Conservation (phyloP, 2,113 vertebrate genomes). For the Dipodomys merriami region DNA sequence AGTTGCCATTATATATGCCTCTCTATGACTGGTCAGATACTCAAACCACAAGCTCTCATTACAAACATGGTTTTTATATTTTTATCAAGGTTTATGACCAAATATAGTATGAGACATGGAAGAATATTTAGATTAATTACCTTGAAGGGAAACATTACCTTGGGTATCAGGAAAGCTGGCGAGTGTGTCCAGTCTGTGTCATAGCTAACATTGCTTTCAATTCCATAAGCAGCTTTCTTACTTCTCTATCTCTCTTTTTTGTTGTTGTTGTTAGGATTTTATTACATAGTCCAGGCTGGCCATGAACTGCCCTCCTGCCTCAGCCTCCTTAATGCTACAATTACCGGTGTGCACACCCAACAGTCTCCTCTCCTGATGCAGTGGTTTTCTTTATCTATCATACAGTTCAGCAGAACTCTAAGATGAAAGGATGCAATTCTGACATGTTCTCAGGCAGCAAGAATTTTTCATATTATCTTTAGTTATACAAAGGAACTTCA, state of each 20-base stretch:
- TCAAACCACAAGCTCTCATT: slow-evolving; percentile 6
- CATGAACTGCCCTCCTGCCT: too few relatives aligned
- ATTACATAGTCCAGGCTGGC: too few relatives aligned
- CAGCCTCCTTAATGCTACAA: too few relatives aligned
- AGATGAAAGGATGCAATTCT: neutral
- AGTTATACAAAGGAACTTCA: too few relatives aligned
- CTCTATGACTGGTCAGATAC: neutral
- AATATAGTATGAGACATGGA: neutral
- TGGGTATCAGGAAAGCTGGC: neutral
- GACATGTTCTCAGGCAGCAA: neutral
- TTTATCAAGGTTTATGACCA: slow-evolving; percentile 16
- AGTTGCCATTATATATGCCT: neutral
- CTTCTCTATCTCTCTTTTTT: too few relatives aligned
- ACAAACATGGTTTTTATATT: neutral
- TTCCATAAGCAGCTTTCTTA: neutral
- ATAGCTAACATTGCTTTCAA: too few relatives aligned
- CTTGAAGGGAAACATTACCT: neutral
- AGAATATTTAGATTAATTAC: neutral
- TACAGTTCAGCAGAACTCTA: neutral
- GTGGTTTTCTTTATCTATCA: neutral
- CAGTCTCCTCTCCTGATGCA: neutral
- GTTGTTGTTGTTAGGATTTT: too few relatives aligned
- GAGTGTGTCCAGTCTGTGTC: neutral
- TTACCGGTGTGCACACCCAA: too few relatives aligned
- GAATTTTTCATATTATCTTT: neutral